Percentiles rank a stretch among this genome's conserved stretches.
These are phyloP conservation scores for Mimas tiliae DNA, from an alignment of 2,888 invertebrate species.

Conservation along the genomic window DNA sequence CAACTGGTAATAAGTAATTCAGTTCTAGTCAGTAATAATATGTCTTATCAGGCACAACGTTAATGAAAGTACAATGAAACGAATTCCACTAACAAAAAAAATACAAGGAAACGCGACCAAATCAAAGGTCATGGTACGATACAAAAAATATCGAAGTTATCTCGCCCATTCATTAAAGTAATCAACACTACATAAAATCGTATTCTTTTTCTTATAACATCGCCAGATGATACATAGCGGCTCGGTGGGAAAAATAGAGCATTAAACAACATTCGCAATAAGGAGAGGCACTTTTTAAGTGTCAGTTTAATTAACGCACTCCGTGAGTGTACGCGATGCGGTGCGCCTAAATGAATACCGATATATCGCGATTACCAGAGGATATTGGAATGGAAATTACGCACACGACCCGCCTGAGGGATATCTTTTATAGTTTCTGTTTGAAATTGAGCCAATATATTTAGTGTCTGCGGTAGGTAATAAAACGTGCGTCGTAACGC, in stretches of 20 bases:
- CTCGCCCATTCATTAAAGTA: slow-evolving; percentile 14
- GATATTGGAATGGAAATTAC: slow-evolving; percentile 23
- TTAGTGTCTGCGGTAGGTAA: slow-evolving; percentile 39
- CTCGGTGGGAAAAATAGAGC: not conserved
- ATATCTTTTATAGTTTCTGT: slow-evolving; percentile 41
- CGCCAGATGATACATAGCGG: not conserved
- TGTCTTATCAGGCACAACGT: not conserved
- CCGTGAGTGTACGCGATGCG: not conserved
- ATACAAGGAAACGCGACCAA: slow-evolving; percentile 8
- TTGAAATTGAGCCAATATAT: slow-evolving; percentile 41
- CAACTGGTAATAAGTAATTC: no score
- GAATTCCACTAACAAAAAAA: not conserved
- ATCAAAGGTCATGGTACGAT: slow-evolving; percentile 4
- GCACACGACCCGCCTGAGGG: slow-evolving; percentile 17
- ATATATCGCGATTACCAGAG: not conserved
- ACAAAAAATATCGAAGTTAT: slow-evolving; percentile 10
- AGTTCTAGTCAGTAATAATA: no score
- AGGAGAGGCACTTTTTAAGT: slow-evolving; percentile 17
- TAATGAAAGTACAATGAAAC: not conserved
- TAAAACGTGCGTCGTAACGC: slow-evolving; percentile 30
- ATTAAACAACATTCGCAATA: not conserved
- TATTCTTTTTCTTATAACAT: not conserved
- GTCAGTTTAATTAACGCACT: slow-evolving; percentile 20
- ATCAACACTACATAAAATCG: not conserved
- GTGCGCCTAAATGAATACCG: slow-evolving; percentile 6